Base-by-base conservation (phyloP, 2,797 vertebrate species). In the Mormyrus hasselquistii region DNA sequence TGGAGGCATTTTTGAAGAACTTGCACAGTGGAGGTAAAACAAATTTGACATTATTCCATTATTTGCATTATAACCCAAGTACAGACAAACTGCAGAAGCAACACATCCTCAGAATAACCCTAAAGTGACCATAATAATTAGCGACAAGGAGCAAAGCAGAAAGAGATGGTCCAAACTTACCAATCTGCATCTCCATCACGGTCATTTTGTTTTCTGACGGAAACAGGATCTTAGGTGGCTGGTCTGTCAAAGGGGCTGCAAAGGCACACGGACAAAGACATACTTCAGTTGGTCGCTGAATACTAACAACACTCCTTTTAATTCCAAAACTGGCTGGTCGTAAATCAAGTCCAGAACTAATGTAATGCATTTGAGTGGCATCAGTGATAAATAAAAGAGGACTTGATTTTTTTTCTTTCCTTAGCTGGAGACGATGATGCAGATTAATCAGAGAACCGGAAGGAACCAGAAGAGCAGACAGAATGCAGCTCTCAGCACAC, bases 181-280 rank as follows among this genome's bases (percentile, higher is more conserved):
- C 98, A 95, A 97, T 94, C 90, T 97, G 96, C 89, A 97, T 95
- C 94, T 99, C 98, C 89, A 98, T 96, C 94, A 97, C 62, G 92
- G 95, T 99, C 94, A 97, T 93, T 93, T 98, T 98, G 94, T 93
- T 97, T 95, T 99, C 98, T 86, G 96, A 93, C 14, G 98, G 98
- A 89, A 96, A 97, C 88, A 99, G 96, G 94, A 99, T 97, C 95
- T 98, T 99, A 90, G 98, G 98, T 92, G 98, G 97, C 93, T 98
- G 98, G 96, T 99, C 98, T 92, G 98, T 99, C 93, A 98, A 93
- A 89, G 98, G 98, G 59, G 98, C 98, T 99, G 96, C 90, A 95
- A 95, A 92, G 92, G 93, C 93, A 92, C 88, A 88, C 88, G 49
- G 87, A 76, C 12, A 19, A 87, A 19, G 86, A 86, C 6, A 29